Evolutionary conservation across 2,797 vertebrate species (phyloP).

Genomic region (Eurystomus glaucurus): DNA sequence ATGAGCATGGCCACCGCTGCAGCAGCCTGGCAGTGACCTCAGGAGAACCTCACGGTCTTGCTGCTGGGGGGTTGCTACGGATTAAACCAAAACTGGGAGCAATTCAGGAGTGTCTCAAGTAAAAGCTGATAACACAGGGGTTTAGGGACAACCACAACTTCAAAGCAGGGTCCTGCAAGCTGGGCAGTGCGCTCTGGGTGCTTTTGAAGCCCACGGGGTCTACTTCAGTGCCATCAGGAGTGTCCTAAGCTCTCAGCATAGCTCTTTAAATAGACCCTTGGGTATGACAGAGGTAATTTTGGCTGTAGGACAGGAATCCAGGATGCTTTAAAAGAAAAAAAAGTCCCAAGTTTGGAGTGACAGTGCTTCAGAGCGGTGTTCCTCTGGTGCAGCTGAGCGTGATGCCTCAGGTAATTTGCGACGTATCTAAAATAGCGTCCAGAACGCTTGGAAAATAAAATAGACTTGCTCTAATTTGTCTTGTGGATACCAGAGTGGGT

Average conservation of each 20-base stretch:
- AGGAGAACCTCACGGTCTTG: not conserved
- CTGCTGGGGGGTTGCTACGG: not conserved
- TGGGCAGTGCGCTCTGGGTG: not conserved
- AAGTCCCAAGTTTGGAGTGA: not conserved
- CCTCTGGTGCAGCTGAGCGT: too few relatives aligned
- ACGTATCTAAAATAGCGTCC: fast-evolving
- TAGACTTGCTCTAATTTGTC: not conserved
- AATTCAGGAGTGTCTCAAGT: not conserved
- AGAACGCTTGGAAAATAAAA: not conserved
- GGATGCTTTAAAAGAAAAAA: not conserved
- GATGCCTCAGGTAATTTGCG: not conserved
- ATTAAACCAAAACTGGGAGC: not conserved
- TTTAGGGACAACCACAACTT: not conserved
- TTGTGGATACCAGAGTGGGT: not conserved
- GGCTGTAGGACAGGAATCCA: not conserved
- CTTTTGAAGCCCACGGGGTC: not conserved
- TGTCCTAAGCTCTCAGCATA: not conserved
- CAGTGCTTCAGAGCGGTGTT: not conserved
- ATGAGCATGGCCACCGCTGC: fast-evolving
- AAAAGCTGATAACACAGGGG: not conserved
- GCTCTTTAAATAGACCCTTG: not conserved
- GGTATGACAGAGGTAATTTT: not conserved
- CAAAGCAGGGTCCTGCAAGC: not conserved
- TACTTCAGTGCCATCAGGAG: not conserved
- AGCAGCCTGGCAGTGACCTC: not conserved